Conservation (phyloP, 2,888 invertebrate genomes). For the Ophion ellenae region DNA sequence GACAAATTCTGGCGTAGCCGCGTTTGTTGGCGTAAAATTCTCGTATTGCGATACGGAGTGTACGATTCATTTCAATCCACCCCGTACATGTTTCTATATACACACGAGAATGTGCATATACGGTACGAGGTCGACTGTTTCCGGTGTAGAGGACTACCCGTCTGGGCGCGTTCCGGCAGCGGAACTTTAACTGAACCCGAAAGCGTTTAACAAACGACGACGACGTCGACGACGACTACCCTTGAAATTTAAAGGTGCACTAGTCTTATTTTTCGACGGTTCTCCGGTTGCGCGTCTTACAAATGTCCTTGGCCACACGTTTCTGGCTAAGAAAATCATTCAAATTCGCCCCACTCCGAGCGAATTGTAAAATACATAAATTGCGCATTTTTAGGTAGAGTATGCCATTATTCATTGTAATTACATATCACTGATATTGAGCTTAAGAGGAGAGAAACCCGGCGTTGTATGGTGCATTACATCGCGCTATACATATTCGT, state of each 20-base stretch:
- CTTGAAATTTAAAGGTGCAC: slow-evolving; percentile 63
- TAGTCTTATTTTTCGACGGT: slow-evolving; percentile 38
- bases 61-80: no score
- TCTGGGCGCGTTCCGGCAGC: slow-evolving; percentile 41
- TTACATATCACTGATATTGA: no score
- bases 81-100: no score
- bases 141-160: slow-evolving; percentile 16
- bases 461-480: no score
- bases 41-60: neutral
- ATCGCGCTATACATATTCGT: no score
- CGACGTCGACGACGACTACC: slow-evolving; percentile 17
- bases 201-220: slow-evolving; percentile 51
- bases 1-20: no score
- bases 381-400: no score
- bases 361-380: no score
- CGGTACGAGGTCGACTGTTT: slow-evolving; percentile 23
- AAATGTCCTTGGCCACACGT: neutral
- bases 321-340: neutral
- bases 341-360: no score
- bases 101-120: neutral
- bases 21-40: no score
- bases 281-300: neutral
- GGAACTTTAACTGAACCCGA: slow-evolving; percentile 48
- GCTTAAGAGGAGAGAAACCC: no score
- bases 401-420: no score